These are phyloP conservation scores for Muscicapa comitata DNA, from an alignment of 2,797 vertebrate species.

Conservation along the genomic window DNA sequence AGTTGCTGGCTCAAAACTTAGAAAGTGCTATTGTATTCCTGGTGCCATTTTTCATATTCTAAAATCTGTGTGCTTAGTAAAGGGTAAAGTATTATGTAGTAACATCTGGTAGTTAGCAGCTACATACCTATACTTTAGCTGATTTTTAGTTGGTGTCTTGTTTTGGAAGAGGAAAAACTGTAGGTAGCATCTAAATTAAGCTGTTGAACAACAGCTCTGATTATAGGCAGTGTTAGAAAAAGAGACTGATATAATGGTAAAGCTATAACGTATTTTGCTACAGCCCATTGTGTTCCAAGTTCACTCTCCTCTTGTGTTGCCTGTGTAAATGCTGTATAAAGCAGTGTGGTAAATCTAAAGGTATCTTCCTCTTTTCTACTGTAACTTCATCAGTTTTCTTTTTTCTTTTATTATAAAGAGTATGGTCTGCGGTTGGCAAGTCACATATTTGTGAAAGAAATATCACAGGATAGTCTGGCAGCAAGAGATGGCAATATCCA, in stretches of 20 bases:
- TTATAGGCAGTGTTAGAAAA: background rate
- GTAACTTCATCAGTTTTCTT: background rate
- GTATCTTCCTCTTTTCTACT: background rate
- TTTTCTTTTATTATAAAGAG: conserved; percentile 74
- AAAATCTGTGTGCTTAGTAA: background rate
- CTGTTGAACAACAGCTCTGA: background rate
- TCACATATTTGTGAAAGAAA: conserved; percentile 99
- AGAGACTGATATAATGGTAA: background rate
- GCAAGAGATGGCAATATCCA: conserved; percentile 98
- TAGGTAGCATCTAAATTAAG: background rate
- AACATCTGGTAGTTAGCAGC: background rate
- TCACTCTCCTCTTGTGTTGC: background rate
- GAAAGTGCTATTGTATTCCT: background rate
- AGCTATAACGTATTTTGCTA: background rate
- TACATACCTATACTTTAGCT: background rate
- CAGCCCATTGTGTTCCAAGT: background rate
- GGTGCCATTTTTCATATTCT: background rate
- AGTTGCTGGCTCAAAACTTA: background rate
- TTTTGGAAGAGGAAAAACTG: background rate
- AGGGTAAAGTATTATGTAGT: background rate
- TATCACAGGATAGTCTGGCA: conserved; percentile 97
- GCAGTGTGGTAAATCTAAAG: background rate
- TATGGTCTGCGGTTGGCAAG: conserved; percentile 98
- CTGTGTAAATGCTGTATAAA: background rate
- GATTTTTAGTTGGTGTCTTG: background rate